Conservation (phyloP, 2,888 invertebrate genomes). For the Melipona bicolor region DNA sequence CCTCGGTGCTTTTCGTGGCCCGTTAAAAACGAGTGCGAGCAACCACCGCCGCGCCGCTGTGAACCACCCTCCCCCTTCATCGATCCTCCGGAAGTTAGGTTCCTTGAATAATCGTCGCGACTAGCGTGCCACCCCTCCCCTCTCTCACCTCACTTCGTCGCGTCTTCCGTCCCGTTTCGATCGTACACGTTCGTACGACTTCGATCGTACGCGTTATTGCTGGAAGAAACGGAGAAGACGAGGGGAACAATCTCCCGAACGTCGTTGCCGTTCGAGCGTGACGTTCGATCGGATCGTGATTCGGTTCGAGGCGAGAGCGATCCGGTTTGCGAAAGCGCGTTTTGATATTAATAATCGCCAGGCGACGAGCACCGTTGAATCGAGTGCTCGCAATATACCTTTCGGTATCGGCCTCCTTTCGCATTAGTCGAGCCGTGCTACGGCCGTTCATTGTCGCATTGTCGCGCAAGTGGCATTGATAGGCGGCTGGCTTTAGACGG, state of each 20-base stretch:
- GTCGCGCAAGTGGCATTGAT: conserved; percentile 74
- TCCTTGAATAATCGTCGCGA: conserved; percentile 39
- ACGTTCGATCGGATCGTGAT: conserved; percentile 44
- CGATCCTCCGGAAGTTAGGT: conserved; percentile 31
- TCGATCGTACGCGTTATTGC: background rate
- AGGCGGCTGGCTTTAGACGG: conserved; percentile 60
- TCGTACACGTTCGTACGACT: background rate
- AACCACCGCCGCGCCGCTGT: background rate
- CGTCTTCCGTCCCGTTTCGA: background rate
- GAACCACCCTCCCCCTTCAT: background rate
- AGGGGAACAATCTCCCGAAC: background rate
- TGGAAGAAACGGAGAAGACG: conserved; percentile 3
- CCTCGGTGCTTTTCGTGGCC: conserved; percentile 34
- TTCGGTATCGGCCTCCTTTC: conserved; percentile 66
- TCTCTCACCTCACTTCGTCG: background rate
- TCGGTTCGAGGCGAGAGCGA: conserved; percentile 65
- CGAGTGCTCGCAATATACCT: conserved; percentile 64
- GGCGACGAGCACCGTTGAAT: conserved; percentile 64
- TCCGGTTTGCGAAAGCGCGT: conserved; percentile 39
- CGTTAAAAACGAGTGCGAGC: conserved; percentile 44
- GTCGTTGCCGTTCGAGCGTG: background rate
- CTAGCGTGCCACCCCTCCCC: background rate
- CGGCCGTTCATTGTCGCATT: conserved; percentile 71
- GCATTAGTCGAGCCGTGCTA: conserved; percentile 73
- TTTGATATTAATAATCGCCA: conserved; percentile 71